phyloP scores from a whole-genome alignment of 2,113 vertebrate genomes.

The Eonycteris spelaea region DNA sequence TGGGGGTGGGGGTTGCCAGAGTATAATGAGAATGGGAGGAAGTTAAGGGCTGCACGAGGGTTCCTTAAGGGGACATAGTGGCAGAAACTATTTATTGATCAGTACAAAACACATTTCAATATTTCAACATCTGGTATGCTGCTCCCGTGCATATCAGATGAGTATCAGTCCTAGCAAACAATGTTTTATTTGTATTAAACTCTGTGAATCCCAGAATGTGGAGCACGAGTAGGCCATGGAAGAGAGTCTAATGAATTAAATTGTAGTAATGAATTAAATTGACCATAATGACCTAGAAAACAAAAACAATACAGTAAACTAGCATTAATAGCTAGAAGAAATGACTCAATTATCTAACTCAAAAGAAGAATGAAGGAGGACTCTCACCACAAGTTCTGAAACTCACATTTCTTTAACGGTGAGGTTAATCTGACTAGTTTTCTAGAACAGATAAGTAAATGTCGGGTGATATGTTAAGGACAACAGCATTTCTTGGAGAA shows the following conservation, averaged over 20 bases:
- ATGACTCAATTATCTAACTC: constrained; percentile 29
- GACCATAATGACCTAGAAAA: neutral
- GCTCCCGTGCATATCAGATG: neutral
- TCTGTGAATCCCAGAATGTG: neutral
- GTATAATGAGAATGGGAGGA: neutral
- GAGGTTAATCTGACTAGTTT: neutral
- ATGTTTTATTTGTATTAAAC: neutral
- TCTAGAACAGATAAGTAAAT: neutral
- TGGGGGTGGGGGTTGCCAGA: neutral
- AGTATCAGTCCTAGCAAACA: neutral
- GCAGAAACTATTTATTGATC: neutral
- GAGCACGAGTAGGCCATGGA: neutral
- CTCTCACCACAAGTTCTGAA: neutral
- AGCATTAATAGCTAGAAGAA: constrained; percentile 7
- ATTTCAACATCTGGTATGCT: neutral
- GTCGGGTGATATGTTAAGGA: neutral
- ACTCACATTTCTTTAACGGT: neutral
- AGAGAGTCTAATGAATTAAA: neutral
- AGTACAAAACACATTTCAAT: neutral
- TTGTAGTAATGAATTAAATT: constrained; percentile 31
- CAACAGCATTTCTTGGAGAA: neutral
- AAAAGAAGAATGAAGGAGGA: neutral
- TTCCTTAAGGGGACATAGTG: neutral
- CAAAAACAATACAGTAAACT: neutral
- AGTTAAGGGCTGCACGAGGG: neutral